Evolutionary conservation across 2,113 vertebrate species (phyloP).

Genomic region (Regulus satrapa): DNA sequence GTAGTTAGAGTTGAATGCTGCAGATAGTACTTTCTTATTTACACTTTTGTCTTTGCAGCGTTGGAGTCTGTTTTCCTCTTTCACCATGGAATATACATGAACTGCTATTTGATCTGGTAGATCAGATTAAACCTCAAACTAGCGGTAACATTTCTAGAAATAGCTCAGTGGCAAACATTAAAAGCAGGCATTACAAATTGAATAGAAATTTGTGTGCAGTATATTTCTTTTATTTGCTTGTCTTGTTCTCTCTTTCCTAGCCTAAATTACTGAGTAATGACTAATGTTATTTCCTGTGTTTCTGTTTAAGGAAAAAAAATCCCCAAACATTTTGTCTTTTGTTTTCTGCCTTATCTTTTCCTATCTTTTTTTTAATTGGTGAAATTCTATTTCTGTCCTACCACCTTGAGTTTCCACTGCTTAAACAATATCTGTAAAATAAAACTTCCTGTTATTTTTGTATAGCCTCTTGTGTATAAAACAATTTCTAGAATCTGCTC

Average conservation of each 20-base stretch:
- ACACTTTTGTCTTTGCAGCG: neutral
- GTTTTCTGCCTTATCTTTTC: neutral
- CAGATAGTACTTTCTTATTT: neutral
- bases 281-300: neutral
- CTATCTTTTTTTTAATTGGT: neutral
- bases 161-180: conserved; percentile 13
- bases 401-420: neutral
- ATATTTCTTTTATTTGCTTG: neutral
- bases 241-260: neutral
- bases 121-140: conserved; percentile 52
- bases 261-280: neutral
- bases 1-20: neutral
- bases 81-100: conserved; percentile 10
- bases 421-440: neutral
- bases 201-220: neutral
- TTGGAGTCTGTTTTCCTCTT: conserved; percentile 24
- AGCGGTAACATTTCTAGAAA: conserved; percentile 60
- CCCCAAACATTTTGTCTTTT: neutral
- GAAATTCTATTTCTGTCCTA: neutral
- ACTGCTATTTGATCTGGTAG: conserved; percentile 59
- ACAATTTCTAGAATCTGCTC: neutral
- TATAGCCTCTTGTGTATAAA: neutral
- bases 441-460: neutral
- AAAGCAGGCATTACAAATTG: conserved; percentile 14
- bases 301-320: neutral